Conservation (phyloP, 2,113 vertebrate species). For the Xyrauchen texanus region DNA sequence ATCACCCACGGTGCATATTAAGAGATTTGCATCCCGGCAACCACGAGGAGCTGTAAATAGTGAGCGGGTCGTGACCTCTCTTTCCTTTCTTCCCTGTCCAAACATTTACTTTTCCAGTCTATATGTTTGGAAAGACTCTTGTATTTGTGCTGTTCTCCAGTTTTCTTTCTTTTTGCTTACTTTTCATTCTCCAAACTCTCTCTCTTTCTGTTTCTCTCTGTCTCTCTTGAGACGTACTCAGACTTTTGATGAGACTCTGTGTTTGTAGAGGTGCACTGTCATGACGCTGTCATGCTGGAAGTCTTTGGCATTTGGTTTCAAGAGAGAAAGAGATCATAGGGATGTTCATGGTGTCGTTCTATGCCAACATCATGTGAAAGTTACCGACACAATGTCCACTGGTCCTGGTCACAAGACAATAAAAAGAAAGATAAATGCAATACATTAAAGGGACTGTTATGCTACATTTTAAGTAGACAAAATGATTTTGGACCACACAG, state of each 20-base stretch:
- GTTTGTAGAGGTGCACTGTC: background rate
- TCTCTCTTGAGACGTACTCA: background rate
- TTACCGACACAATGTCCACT: background rate
- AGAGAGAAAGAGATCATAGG: background rate
- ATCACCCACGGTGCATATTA: constrained; percentile 29
- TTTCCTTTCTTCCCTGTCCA: constrained; percentile 38
- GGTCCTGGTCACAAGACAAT: too few relatives aligned
- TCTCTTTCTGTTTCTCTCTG: background rate
- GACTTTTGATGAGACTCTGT: background rate
- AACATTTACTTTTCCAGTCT: constrained; percentile 51
- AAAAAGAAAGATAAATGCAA: too few relatives aligned
- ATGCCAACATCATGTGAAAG: background rate
- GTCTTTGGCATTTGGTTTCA: background rate
- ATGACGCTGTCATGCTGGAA: background rate
- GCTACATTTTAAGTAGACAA: too few relatives aligned
- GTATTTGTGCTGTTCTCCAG: constrained; percentile 11
- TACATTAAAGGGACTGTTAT: too few relatives aligned
- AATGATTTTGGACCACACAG: too few relatives aligned
- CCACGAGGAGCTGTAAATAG: constrained; percentile 36
- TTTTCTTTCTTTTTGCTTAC: background rate
- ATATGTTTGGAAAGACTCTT: constrained; percentile 38
- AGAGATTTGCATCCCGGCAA: constrained; percentile 35
- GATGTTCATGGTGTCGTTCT: too few relatives aligned
- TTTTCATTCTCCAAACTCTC: background rate
- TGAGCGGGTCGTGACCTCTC: background rate